phyloP scores from a whole-genome alignment of 2,888 invertebrate genomes.

The Tenthredo livida region DNA sequence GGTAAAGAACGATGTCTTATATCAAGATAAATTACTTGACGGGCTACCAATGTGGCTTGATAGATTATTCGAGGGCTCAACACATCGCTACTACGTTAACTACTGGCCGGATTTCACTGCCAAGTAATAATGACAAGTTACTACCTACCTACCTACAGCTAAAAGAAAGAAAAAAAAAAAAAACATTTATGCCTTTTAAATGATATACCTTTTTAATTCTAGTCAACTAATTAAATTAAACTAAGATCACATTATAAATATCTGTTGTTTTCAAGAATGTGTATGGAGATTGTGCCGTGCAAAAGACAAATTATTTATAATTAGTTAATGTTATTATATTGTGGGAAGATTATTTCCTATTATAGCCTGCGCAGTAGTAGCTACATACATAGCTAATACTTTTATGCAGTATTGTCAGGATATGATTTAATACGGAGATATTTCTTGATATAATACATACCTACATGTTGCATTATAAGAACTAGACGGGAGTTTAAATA shows the following conservation, averaged over 20 bases:
- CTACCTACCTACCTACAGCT: slow-evolving; percentile 52
- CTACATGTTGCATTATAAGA: slow-evolving; percentile 35
- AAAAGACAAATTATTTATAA: slow-evolving; percentile 51
- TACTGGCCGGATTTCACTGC: slow-evolving; percentile 99
- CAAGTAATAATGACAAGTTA: slow-evolving; percentile 80
- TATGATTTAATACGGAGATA: slow-evolving; percentile 25
- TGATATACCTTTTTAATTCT: slow-evolving; percentile 53
- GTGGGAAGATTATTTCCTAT: slow-evolving; percentile 3
- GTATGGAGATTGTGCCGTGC: slow-evolving; percentile 43
- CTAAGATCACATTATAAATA: slow-evolving; percentile 19
- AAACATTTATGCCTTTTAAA: slow-evolving; percentile 59
- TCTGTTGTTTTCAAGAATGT: slow-evolving; percentile 37
- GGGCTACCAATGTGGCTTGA: slow-evolving; percentile 98
- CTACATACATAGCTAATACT: neutral
- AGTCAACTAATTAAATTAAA: slow-evolving; percentile 41
- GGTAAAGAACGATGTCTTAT: slow-evolving; percentile 79
- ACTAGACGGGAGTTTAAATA: slow-evolving; percentile 46
- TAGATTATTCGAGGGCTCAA: slow-evolving; percentile 96
- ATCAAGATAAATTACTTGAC: slow-evolving; percentile 90
- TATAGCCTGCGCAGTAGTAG: slow-evolving; percentile 22
- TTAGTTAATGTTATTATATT: slow-evolving; percentile 39
- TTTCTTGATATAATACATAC: neutral
- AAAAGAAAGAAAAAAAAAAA: neutral
- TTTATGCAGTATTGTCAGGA: slow-evolving; percentile 34
- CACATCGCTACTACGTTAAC: slow-evolving; percentile 96